phyloP scores from a whole-genome alignment of 2,113 vertebrate species.

The Aptenodytes patagonicus region DNA sequence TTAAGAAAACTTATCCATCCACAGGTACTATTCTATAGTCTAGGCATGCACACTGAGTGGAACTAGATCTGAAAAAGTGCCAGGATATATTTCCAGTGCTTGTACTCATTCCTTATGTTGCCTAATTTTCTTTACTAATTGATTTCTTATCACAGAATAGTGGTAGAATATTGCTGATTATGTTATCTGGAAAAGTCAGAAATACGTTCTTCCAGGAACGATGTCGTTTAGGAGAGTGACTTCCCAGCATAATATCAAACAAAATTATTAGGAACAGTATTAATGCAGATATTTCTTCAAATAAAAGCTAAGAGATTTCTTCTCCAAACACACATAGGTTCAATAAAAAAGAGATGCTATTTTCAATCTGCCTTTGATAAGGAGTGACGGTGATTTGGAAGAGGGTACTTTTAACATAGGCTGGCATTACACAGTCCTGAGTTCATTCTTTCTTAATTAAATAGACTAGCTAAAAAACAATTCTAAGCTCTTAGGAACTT shows the following conservation, averaged over 20 bases:
- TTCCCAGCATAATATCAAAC: not conserved
- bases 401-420: not conserved
- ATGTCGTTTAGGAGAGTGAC: not conserved
- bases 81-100: not conserved
- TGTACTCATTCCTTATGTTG: not conserved
- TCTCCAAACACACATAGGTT: not conserved
- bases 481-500: not conserved
- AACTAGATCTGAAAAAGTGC: not conserved
- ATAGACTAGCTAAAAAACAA: not conserved
- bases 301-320: not conserved
- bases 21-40: not conserved
- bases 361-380: not conserved
- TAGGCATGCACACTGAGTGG: not conserved
- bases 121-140: not conserved
- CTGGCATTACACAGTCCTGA: not conserved
- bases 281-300: not conserved
- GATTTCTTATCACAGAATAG: not conserved
- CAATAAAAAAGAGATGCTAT: not conserved
- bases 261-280: not conserved
- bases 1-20: not conserved
- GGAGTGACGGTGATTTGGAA: not conserved
- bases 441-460: not conserved
- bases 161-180: not conserved
- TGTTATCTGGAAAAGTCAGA: not conserved
- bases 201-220: not conserved